Conservation (phyloP, 2,888 invertebrate genomes). For the Pilophorus perplexus region DNA sequence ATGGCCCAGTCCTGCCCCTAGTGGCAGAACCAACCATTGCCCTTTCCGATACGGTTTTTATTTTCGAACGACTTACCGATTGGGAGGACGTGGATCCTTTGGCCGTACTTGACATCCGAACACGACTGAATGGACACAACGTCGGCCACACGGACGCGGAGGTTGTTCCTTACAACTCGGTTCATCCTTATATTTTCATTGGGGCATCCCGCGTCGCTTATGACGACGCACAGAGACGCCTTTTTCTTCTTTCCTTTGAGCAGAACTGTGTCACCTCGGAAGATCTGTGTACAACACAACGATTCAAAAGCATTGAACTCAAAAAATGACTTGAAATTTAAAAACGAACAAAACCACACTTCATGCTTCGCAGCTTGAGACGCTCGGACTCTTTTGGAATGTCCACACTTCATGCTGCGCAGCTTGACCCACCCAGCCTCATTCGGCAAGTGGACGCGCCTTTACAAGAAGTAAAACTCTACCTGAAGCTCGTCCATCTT, state of each 20-base stretch:
- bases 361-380: too few relatives aligned
- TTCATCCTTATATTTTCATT: slow-evolving; percentile 98
- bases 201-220: slow-evolving; percentile 91
- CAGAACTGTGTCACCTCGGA: slow-evolving; percentile 94
- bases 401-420: too few relatives aligned
- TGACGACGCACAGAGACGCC: slow-evolving; percentile 96
- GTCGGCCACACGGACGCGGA: slow-evolving; percentile 91
- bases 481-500: slow-evolving; percentile 95
- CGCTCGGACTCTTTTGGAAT: too few relatives aligned
- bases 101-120: slow-evolving; percentile 96
- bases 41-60: too few relatives aligned
- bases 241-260: slow-evolving; percentile 95
- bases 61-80: too few relatives aligned
- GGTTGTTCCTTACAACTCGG: slow-evolving; percentile 90
- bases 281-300: slow-evolving; percentile 61
- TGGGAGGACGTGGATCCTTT: slow-evolving; percentile 93
- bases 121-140: slow-evolving; percentile 91
- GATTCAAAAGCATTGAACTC: too few relatives aligned
- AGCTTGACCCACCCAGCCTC: too few relatives aligned
- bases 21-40: too few relatives aligned
- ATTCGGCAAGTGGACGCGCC: too few relatives aligned
- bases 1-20: too few relatives aligned
- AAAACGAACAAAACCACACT: too few relatives aligned
- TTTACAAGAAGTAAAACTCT: too few relatives aligned
- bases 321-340: neutral